Evolutionary conservation across 2,113 vertebrate species (phyloP), one percentile per base, ranked within the genome.

Genomic region (Rhinichthys klamathensis): DNA sequence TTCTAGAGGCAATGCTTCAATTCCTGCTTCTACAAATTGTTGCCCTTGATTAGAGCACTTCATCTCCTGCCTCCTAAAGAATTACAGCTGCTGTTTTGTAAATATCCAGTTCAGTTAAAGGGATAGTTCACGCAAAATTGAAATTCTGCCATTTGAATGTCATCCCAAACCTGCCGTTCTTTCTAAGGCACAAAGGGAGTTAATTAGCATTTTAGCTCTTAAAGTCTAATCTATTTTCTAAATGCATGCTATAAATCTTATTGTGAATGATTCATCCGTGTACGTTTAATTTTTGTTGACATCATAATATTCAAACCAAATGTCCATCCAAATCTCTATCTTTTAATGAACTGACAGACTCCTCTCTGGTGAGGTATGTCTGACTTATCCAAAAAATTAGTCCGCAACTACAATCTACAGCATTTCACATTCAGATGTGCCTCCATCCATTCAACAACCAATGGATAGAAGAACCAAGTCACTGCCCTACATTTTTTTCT

Each of bases 1-100:
- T 58, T 83, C 16, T 35, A 18, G 27, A 72, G 65, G 65, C 49
- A 27, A 56, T 41, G 35, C 38, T 27, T 80, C 58, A 63, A 27
- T 30, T 44, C 27, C 80, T 35, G 44, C 44, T 69, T 54, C n/a
- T 12, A 49, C 79, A 44, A 69, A 51, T 32, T 69, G 44, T 69
- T 51, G 80, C 11, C 63, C 49, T 72, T 70, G 23, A 72, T 83
- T 72, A 27, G 32, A 70, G 51, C 67, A 56, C 44, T 82, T 82
- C 27, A 70, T 82, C 80, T 82, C 21, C 61, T 23, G 63, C 10
- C 25, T 82, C 11, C 65, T 82, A 35, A 70, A 82, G 61, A 82
- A 69, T 27, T 54, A 35, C 63, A 69, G 79, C 35, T 65, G 80
- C 63, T 35, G 65, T 69, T 82, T 70, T 70, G 44, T 30, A 82